These are phyloP conservation scores for Drosophila truncata DNA, from an alignment of 1,140 invertebrate genomes.

Conservation along the genomic window DNA sequence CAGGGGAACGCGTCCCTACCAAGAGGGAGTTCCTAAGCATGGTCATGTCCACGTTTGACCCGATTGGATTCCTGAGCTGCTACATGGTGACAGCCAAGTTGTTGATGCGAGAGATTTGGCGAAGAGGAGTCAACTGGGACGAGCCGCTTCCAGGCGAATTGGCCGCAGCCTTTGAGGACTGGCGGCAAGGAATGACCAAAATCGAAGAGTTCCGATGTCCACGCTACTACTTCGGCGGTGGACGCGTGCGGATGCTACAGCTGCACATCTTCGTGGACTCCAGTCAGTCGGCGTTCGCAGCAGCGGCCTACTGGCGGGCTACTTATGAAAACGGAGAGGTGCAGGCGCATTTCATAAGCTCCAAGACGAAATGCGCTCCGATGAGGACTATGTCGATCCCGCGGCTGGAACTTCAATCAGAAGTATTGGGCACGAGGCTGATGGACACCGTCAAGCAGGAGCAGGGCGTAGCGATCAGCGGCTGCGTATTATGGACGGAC, in stretches of 20 bases:
- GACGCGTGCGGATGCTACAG: neutral
- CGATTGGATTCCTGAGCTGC: slow-evolving; percentile 5
- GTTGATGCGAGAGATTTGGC: too few relatives aligned
- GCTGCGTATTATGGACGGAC: neutral
- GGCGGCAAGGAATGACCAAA: too few relatives aligned
- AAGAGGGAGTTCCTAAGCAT: neutral
- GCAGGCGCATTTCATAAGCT: neutral
- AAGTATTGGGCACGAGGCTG: neutral
- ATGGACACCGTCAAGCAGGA: neutral
- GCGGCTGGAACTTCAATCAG: neutral
- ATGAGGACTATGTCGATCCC: neutral
- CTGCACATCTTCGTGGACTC: slow-evolving; percentile 54
- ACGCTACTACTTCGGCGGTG: neutral
- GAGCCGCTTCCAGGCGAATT: neutral
- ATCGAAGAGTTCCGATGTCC: neutral
- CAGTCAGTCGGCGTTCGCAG: slow-evolving; percentile 31
- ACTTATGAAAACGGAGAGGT: neutral
- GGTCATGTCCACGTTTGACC: slow-evolving; percentile 3
- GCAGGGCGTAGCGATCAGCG: neutral
- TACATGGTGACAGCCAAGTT: neutral
- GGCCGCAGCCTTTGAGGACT: too few relatives aligned
- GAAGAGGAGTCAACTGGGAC: too few relatives aligned
- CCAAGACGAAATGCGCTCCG: neutral
- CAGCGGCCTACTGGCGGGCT: slow-evolving; percentile 38
- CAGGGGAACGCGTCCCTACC: too few relatives aligned